These are phyloP conservation scores for Dascyllus trimaculatus DNA, from an alignment of 2,113 vertebrate genomes.

Conservation along the genomic window DNA sequence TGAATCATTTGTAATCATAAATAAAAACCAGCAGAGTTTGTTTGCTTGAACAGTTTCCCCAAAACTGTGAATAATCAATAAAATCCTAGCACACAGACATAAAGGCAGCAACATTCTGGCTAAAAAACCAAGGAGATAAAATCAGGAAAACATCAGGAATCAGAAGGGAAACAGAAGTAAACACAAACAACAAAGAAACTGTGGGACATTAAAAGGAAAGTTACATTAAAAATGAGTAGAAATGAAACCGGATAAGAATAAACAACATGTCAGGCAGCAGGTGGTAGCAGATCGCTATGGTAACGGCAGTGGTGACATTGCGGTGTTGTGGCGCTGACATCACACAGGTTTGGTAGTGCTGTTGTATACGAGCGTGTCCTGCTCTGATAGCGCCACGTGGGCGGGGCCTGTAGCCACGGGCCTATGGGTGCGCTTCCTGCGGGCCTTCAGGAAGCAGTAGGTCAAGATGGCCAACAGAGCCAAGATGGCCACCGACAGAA, in stretches of 20 bases:
- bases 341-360: conserved; percentile 89
- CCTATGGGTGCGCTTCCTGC: conserved; percentile 71
- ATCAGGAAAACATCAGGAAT: too few relatives aligned
- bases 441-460: conserved; percentile 88
- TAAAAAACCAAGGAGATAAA: too few relatives aligned
- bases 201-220: too few relatives aligned
- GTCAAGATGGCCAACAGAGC: conserved; percentile 85
- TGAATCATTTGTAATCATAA: too few relatives aligned
- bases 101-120: too few relatives aligned
- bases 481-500: conserved; percentile 87
- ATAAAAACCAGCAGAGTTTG: too few relatives aligned
- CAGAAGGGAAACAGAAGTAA: too few relatives aligned
- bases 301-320: conserved; percentile 64
- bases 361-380: conserved; percentile 89
- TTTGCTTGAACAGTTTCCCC: too few relatives aligned
- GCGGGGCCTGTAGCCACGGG: conserved; percentile 77
- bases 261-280: background rate
- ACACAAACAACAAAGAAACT: too few relatives aligned
- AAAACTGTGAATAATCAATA: too few relatives aligned
- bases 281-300: background rate
- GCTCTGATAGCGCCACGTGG: conserved; percentile 78
- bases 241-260: too few relatives aligned
- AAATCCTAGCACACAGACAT: background rate
- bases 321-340: conserved; percentile 77
- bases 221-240: too few relatives aligned